Conservation (phyloP, 2,113 vertebrate genomes). For the Nothobranchius furzeri region DNA sequence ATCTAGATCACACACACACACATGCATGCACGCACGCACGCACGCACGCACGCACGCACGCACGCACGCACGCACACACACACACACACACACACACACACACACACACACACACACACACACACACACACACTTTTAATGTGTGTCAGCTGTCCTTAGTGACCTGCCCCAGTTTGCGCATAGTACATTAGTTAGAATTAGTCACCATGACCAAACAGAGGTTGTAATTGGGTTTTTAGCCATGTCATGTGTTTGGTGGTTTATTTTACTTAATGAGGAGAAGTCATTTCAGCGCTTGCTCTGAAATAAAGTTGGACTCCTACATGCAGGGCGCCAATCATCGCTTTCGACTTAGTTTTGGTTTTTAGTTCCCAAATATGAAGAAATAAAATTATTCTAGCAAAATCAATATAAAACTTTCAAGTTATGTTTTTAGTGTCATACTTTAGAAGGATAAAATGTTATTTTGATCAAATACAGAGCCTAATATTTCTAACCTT, state of each 20-base stretch:
- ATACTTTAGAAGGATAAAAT: conserved; percentile 1
- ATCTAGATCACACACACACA: conserved; percentile 23
- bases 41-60: not conserved
- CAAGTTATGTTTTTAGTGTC: not conserved
- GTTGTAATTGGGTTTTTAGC: conserved; percentile 21
- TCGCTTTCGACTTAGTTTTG: no score
- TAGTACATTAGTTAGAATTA: conserved; percentile 38
- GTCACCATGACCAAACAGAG: conserved; percentile 31
- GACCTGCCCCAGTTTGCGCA: conserved; percentile 54
- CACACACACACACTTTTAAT: conserved; percentile 24
- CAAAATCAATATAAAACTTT: not conserved
- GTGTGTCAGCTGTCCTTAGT: conserved; percentile 60
- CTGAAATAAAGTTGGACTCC: not conserved
- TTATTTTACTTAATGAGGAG: not conserved
- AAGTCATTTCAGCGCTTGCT: not conserved
- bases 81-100: conserved; percentile 10
- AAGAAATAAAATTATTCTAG: not conserved
- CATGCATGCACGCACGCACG: conserved; percentile 4
- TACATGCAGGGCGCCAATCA: no score
- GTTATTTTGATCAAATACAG: not conserved
- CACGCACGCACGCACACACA: not conserved
- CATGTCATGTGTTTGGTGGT: conserved; percentile 1
- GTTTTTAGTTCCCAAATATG: no score
- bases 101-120: not conserved
- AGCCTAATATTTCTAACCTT: conserved; percentile 18